Base-by-base conservation (phyloP, 2,113 vertebrate species). In the Pycnonotus jocosus region DNA sequence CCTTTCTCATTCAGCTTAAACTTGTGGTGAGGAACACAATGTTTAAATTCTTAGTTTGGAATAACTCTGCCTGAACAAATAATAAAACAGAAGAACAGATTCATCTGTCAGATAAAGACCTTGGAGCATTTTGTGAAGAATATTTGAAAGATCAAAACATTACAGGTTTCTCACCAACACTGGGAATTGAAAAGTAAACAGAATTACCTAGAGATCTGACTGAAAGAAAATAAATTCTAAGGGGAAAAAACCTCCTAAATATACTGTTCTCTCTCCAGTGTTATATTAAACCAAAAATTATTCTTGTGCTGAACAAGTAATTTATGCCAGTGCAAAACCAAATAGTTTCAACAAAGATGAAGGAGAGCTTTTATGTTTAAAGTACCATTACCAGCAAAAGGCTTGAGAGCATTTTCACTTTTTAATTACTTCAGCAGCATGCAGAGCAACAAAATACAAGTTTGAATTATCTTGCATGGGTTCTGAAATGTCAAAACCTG, bases 101-200 rank as follows among this genome's bases (percentile, higher is more conserved):
- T 94, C 93, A 84, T 65, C 60, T 84, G 53, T 92, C 76, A 90
- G 42, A 82, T 84, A 95, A 80, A 90, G 50, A 71, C 64, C 90
- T 96, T 78, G 71, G 37, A 53, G 45, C 31, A 70, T 83, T 74
- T 81, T 80, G 33, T 33, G 68, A 92, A 87, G 74, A 81, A 66
- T 68, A 35, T 78, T 87, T 94, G 74, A 76, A 93, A 74, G 47
- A 86, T 85, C 66, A 82, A 62, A 96, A 90, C 17, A 74, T 71
- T 79, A 61, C 71, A 87, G 58, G 44, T 94, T 91, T 91, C 69
- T 79, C 50, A 87, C 35, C 27, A 58, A 80, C 0, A 0, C 66
- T 71, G 79, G 31, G 70, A 86, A 73, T 31, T 93, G 68, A 94
- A 95, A 85, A 94, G 68, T 83, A 94, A 94, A 87, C 42, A 77